phyloP scores from a whole-genome alignment of 2,888 invertebrate species.

The Baronia brevicornis region DNA sequence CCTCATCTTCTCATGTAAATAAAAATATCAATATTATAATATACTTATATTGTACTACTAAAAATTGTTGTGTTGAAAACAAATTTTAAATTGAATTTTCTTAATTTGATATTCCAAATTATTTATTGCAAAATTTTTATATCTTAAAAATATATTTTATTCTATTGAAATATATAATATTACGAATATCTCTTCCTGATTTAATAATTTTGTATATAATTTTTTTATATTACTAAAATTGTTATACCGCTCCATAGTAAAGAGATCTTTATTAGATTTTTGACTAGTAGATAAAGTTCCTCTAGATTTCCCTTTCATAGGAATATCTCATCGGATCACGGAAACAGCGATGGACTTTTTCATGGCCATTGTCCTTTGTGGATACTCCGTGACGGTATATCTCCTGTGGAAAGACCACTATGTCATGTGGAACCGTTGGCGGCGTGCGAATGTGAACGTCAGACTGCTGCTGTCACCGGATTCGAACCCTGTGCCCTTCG shows the following conservation, averaged over 20 bases:
- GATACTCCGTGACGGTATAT: conserved; percentile 79
- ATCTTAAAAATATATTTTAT: no score
- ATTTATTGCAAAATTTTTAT: no score
- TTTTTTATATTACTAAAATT: conserved; percentile 3
- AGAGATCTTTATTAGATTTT: no score
- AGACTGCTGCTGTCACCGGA: conserved; percentile 74
- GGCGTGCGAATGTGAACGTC: conserved; percentile 79
- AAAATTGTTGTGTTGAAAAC: no score
- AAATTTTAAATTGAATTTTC: no score
- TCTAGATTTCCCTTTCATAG: conserved; percentile 33
- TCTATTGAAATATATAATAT: no score
- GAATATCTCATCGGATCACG: conserved; percentile 75
- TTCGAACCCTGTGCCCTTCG: conserved; percentile 59
- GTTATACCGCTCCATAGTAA: background rate
- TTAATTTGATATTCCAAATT: no score
- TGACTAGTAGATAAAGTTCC: no score
- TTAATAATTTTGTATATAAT: conserved; percentile 3
- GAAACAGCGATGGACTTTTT: conserved; percentile 77
- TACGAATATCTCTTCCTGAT: no score
- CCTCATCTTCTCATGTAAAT: no score
- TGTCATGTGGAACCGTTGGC: conserved; percentile 82
- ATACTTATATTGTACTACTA: no score
- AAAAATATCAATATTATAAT: no score
- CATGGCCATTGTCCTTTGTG: conserved; percentile 77
- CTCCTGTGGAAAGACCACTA: conserved; percentile 79